phyloP scores from a whole-genome alignment of 2,113 vertebrate genomes.

The Peromyscus leucopus region DNA sequence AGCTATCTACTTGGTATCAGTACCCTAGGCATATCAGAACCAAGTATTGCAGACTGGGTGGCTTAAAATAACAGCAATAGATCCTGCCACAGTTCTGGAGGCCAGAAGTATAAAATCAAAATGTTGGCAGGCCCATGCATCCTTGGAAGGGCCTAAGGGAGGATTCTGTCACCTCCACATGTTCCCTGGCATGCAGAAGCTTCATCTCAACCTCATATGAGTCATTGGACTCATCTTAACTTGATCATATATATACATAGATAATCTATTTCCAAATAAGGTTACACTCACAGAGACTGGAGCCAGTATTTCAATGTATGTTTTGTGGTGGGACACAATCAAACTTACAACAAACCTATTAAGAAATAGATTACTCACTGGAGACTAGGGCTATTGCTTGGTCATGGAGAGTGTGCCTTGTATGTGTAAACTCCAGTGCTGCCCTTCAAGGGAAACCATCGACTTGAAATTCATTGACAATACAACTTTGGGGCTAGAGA shows the following conservation, averaged over 20 bases:
- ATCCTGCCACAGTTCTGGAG: background rate
- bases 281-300: background rate
- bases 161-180: background rate
- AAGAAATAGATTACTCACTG: background rate
- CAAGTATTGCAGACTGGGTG: background rate
- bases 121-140: background rate
- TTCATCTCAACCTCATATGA: background rate
- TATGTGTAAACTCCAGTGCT: background rate
- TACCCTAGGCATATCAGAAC: background rate
- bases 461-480: background rate
- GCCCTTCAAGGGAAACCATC: background rate
- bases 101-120: background rate
- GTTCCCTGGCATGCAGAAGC: background rate
- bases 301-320: background rate
- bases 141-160: background rate
- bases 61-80: background rate
- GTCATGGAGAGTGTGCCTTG: background rate
- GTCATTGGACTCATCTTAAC: background rate
- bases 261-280: slow-evolving; percentile 2
- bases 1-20: background rate
- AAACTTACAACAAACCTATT: background rate
- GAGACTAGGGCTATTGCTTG: background rate
- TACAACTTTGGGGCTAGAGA: too few species aligned
- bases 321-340: background rate
- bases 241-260: background rate